Evolutionary conservation across 2,888 invertebrate species (phyloP).

Genomic region (Taenaris catops): DNA sequence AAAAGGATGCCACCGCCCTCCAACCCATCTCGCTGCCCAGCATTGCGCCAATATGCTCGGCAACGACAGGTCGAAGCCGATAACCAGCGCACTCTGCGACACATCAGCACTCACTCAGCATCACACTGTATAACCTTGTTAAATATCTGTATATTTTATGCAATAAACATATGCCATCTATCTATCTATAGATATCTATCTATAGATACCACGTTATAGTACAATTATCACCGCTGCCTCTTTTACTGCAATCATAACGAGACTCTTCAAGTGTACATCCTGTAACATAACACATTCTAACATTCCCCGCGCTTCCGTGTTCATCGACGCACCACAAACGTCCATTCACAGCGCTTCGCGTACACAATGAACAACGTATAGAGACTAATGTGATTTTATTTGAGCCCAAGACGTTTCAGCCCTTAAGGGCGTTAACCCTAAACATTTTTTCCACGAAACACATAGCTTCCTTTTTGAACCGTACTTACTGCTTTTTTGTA

Average conservation of each 20-base stretch:
- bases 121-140: too few relatives aligned
- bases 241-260: constrained; percentile 16
- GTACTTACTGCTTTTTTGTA: constrained; percentile 39
- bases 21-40: too few relatives aligned
- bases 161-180: too few relatives aligned
- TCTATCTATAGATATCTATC: too few relatives aligned
- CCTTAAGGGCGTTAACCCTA: constrained; percentile 64
- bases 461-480: constrained; percentile 49
- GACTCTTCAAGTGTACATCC: constrained; percentile 25
- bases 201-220: neutral
- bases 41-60: too few relatives aligned
- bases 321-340: constrained; percentile 12
- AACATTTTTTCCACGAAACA: constrained; percentile 52
- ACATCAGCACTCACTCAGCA: too few relatives aligned
- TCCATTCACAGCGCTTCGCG: neutral
- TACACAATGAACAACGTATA: constrained; percentile 33
- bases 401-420: constrained; percentile 32
- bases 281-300: constrained; percentile 22
- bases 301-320: constrained; percentile 10
- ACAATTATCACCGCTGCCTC: constrained; percentile 4
- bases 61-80: too few relatives aligned
- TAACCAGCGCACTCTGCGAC: too few relatives aligned
- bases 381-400: constrained; percentile 23
- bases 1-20: too few relatives aligned
- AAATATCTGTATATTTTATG: too few relatives aligned